phyloP scores from a whole-genome alignment of 2,888 invertebrate species.

The Agriopis marginaria region DNA sequence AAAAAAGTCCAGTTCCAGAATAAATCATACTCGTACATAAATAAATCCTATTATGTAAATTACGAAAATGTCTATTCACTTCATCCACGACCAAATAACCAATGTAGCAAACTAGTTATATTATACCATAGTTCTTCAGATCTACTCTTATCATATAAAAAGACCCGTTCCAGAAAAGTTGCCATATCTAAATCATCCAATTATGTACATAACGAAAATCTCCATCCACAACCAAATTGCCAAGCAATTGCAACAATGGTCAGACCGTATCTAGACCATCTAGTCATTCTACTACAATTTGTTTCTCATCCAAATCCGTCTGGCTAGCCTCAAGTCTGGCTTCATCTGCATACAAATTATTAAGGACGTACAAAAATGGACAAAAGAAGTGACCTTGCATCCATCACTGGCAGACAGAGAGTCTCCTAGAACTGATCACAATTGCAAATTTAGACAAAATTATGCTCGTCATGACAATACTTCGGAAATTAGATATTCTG shows the following conservation, averaged over 20 bases:
- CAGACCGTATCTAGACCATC: slow-evolving; percentile 23
- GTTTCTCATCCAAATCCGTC: slow-evolving; percentile 40
- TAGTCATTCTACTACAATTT: slow-evolving; percentile 13
- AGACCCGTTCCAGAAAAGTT: too few relatives aligned
- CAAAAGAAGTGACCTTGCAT: slow-evolving; percentile 45
- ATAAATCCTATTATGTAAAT: too few relatives aligned
- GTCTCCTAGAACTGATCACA: slow-evolving; percentile 77
- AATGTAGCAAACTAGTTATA: neutral
- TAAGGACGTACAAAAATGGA: slow-evolving; percentile 28
- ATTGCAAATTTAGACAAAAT: slow-evolving; percentile 64
- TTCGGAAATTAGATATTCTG: slow-evolving; percentile 61
- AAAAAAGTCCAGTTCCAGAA: too few relatives aligned
- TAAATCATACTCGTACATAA: too few relatives aligned
- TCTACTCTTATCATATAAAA: neutral
- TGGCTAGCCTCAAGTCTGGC: slow-evolving; percentile 14
- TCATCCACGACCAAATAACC: neutral
- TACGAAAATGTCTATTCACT: too few relatives aligned
- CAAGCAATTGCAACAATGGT: slow-evolving; percentile 26
- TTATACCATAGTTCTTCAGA: neutral
- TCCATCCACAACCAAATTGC: slow-evolving; percentile 12
- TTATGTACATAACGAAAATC: slow-evolving; percentile 17
- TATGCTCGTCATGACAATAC: slow-evolving; percentile 44
- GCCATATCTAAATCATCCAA: slow-evolving; percentile 6
- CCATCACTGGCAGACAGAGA: slow-evolving; percentile 62
- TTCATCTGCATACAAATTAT: slow-evolving; percentile 45